phyloP scores from a whole-genome alignment of 92 coral and sea anemone species.

The Ricordea florida region DNA sequence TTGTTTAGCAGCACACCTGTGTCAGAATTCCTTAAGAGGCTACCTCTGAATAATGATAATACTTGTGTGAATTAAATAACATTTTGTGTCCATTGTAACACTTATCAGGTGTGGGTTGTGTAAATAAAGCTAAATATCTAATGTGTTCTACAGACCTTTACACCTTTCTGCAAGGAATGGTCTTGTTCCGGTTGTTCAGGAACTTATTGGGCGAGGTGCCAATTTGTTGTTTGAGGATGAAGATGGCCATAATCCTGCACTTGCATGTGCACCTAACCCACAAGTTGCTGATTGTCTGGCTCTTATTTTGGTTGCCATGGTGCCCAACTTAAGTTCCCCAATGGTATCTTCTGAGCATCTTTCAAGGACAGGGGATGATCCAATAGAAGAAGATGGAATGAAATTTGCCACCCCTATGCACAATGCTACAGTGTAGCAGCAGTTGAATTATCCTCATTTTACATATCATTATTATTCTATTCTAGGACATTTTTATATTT shows the following conservation, averaged over 20 bases:
- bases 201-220: slow-evolving; percentile 86
- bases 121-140: too few relatives aligned
- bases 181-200: slow-evolving; percentile 92
- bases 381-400: slow-evolving; percentile 6
- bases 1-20: too few relatives aligned
- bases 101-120: background rate
- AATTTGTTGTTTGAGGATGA: slow-evolving; percentile 92
- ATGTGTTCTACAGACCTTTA: slow-evolving; percentile 75
- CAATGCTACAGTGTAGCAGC: slow-evolving; percentile 62
- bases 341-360: slow-evolving; percentile 42
- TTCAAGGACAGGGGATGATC: slow-evolving; percentile 30
- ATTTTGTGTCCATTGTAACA: background rate
- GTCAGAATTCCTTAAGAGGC: too few relatives aligned
- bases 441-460: too few relatives aligned
- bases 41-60: too few relatives aligned
- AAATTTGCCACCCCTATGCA: slow-evolving; percentile 45
- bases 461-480: too few relatives aligned
- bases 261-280: slow-evolving; percentile 95
- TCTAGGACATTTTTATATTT: too few relatives aligned
- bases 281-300: slow-evolving; percentile 95
- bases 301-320: slow-evolving; percentile 89
- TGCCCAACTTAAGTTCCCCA: slow-evolving; percentile 55
- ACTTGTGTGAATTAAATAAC: background rate
- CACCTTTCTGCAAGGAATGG: slow-evolving; percentile 96
- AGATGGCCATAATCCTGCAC: slow-evolving; percentile 95